Evolutionary conservation across 1,140 invertebrate genomes (phyloP).

Genomic region (Drosophila asahinai): DNA sequence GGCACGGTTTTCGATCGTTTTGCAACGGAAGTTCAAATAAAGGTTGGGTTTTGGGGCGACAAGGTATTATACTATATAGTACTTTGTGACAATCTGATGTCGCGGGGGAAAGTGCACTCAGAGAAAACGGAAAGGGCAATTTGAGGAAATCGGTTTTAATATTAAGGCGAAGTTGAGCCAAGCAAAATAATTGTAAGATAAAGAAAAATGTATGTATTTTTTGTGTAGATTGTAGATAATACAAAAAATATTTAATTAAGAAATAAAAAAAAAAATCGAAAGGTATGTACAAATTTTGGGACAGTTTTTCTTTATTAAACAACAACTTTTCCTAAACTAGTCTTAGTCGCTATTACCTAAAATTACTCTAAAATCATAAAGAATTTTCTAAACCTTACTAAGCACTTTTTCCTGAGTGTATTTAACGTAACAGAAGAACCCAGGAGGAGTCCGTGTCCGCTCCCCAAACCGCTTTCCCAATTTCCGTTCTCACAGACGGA

Average conservation of each 20-base stretch:
- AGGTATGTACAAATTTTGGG: neutral
- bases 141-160: neutral
- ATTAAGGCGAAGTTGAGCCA: neutral
- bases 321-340: neutral
- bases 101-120: slow-evolving; percentile 8
- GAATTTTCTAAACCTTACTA: neutral
- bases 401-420: neutral
- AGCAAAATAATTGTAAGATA: neutral
- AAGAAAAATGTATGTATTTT: too few relatives aligned
- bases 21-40: slow-evolving; percentile 59
- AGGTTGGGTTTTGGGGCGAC: slow-evolving; percentile 25
- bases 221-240: too few relatives aligned
- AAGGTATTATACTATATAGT: slow-evolving; percentile 34
- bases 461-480: slow-evolving; percentile 52
- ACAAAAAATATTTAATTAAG: neutral
- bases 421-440: slow-evolving; percentile 11
- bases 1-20: slow-evolving; percentile 49
- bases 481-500: slow-evolving; percentile 67
- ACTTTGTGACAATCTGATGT: slow-evolving; percentile 34
- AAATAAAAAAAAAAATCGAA: neutral
- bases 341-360: too few relatives aligned
- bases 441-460: neutral
- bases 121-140: neutral
- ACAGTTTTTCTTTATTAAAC: too few relatives aligned
- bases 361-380: too few relatives aligned